phyloP scores from a whole-genome alignment of 2,113 vertebrate species.

The Axis porcinus region DNA sequence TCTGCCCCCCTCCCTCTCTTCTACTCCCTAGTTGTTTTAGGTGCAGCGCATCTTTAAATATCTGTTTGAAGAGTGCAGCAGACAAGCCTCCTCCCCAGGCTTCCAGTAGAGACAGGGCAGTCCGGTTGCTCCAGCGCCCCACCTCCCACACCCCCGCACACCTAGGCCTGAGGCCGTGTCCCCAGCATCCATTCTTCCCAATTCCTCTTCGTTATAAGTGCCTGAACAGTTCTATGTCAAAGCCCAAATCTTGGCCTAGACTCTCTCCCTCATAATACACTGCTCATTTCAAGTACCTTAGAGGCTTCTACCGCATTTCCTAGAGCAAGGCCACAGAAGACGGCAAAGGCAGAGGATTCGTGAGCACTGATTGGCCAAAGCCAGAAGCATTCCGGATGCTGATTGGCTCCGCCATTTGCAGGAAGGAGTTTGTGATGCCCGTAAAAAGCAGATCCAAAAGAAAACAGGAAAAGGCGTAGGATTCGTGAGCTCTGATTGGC shows the following conservation, averaged over 20 bases:
- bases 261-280: constrained; percentile 62
- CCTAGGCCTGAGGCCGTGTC: not conserved
- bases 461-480: not conserved
- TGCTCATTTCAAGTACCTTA: constrained; percentile 40
- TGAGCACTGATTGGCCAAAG: not conserved
- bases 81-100: not conserved
- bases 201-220: not conserved
- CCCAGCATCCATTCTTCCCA: accelerated
- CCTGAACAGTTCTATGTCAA: not conserved
- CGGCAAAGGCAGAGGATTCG: not conserved
- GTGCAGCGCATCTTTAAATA: not conserved
- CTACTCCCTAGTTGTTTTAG: not conserved
- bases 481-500: not conserved
- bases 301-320: not conserved
- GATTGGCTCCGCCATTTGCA: not conserved
- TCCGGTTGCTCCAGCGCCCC: not conserved
- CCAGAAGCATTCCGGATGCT: not conserved
- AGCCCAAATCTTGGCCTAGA: not conserved
- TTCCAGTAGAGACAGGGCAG: not conserved
- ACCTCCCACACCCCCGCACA: not conserved
- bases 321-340: not conserved
- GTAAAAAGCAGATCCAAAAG: not conserved
- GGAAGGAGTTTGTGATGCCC: no score
- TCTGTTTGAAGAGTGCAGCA: not conserved
- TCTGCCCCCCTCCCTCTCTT: not conserved